Conservation (phyloP, 1,140 invertebrate species). For the Alviniconcha marisindica region DNA sequence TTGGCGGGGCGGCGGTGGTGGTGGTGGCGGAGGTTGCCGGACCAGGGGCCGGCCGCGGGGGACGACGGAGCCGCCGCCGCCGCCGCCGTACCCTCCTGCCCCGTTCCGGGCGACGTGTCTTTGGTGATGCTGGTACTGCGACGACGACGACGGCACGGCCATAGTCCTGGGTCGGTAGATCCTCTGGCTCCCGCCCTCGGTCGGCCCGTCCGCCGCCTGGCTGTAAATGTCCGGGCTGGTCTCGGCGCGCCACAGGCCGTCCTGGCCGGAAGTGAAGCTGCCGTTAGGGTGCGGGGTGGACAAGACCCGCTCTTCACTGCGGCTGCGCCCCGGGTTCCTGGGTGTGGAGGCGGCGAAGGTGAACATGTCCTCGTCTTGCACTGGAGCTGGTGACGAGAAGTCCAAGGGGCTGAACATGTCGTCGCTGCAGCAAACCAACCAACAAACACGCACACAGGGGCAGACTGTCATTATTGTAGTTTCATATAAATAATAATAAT, state of each 20-base stretch:
- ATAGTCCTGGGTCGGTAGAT: conserved; percentile 22
- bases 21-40: background rate
- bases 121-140: background rate
- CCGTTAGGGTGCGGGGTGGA: background rate
- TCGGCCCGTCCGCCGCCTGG: background rate
- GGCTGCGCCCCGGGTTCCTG: conserved; percentile 8
- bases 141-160: background rate
- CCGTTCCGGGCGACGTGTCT: background rate
- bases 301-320: conserved; percentile 22
- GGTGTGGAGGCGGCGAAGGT: conserved; percentile 42
- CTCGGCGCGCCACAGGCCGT: background rate
- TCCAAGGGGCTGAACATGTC: conserved; percentile 39
- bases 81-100: too few species aligned
- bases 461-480: too few species aligned
- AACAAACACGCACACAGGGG: too few species aligned
- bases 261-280: background rate
- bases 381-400: conserved; percentile 25
- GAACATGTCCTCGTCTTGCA: conserved; percentile 15
- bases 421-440: too few species aligned
- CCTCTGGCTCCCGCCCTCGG: background rate
- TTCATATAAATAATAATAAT: too few species aligned
- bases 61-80: background rate
- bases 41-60: background rate
- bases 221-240: background rate
- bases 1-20: background rate